Evolutionary conservation across 2,113 vertebrate genomes (phyloP).

Genomic region (Cathartes aura): DNA sequence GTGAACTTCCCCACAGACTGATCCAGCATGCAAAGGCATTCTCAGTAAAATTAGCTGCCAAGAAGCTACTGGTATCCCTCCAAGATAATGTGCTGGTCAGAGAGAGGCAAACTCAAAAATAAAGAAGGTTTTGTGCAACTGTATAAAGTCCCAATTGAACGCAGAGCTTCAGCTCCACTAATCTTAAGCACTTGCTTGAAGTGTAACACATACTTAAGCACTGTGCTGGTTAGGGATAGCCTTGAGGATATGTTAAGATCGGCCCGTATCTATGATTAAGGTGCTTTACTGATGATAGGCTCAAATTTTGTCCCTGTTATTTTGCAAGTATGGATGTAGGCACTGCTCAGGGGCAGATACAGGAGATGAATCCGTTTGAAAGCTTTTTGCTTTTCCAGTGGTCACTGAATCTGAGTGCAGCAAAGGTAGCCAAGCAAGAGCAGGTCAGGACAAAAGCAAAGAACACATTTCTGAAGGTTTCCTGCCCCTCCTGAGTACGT

Average conservation of each 20-base stretch:
- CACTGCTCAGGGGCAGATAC: not conserved
- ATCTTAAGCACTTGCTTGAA: not conserved
- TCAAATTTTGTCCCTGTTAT: not conserved
- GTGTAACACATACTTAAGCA: not conserved
- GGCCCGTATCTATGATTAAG: not conserved
- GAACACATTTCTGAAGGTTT: slow-evolving; percentile 10
- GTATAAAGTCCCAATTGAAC: not conserved
- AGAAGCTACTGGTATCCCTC: not conserved
- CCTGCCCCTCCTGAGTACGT: not conserved
- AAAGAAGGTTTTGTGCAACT: not conserved
- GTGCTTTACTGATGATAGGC: not conserved
- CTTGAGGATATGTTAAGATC: not conserved
- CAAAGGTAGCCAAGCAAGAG: not conserved
- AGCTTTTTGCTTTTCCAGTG: not conserved
- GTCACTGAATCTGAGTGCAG: not conserved
- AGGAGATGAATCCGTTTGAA: not conserved
- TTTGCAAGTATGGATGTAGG: not conserved
- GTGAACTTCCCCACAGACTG: not conserved
- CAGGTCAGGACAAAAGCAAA: not conserved
- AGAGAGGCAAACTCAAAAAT: not conserved
- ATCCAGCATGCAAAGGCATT: not conserved
- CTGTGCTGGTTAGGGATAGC: not conserved
- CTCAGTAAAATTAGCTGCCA: not conserved
- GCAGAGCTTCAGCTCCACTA: rapidly evolving
- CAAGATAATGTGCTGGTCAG: not conserved